Percentiles rank a stretch among this genome's conserved stretches.
phyloP scores from a whole-genome alignment of 2,797 vertebrate species.

The Ptychadena robeensis region DNA sequence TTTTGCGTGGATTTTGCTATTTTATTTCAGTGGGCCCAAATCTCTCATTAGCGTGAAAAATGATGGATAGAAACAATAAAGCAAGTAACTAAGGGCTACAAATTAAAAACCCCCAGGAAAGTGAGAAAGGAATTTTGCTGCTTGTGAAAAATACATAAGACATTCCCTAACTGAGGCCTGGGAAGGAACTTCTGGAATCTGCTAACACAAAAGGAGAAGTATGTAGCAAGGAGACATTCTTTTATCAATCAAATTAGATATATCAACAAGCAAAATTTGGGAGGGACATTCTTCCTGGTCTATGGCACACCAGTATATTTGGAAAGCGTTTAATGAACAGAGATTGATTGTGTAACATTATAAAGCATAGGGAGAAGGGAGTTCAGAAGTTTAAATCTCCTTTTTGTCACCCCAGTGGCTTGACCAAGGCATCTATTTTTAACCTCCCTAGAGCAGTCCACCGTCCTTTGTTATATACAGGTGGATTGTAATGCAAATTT shows the following conservation, averaged over 20 bases:
- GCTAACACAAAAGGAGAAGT: constrained; percentile 75
- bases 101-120: constrained; percentile 86
- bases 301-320: constrained; percentile 24
- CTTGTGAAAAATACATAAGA: constrained; percentile 76
- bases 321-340: constrained; percentile 23
- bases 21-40: constrained; percentile 70
- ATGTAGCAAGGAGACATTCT: constrained; percentile 75
- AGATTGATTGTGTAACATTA: constrained; percentile 17
- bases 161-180: constrained; percentile 79
- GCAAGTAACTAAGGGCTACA: constrained; percentile 87
- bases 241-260: constrained; percentile 67
- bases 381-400: constrained; percentile 18
- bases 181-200: constrained; percentile 81
- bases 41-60: constrained; percentile 65
- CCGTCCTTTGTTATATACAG: not conserved
- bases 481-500: not conserved
- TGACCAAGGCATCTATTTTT: not conserved
- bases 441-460: not conserved
- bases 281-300: constrained; percentile 17
- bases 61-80: constrained; percentile 75
- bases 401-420: constrained; percentile 1
- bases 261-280: constrained; percentile 43
- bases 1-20: constrained; percentile 68
- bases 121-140: constrained; percentile 80
- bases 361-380: not conserved